phyloP scores from a whole-genome alignment of 2,888 invertebrate species.

The Athalia circularis region DNA sequence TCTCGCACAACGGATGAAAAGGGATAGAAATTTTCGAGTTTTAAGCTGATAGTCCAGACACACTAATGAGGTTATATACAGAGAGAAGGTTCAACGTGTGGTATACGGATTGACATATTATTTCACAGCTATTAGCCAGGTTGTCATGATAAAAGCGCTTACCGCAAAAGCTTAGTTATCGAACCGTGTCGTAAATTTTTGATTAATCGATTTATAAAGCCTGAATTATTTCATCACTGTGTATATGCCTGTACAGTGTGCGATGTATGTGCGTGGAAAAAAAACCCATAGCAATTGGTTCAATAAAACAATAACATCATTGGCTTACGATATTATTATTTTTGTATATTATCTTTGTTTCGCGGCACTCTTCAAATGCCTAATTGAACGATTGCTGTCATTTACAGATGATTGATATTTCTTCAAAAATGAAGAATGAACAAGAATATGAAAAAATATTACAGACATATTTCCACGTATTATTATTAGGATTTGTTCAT shows the following conservation, averaged over 20 bases:
- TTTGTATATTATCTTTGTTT: neutral
- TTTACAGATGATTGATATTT: conserved; percentile 14
- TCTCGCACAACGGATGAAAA: neutral
- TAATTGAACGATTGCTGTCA: conserved; percentile 16
- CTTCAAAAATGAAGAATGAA: neutral
- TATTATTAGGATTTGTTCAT: neutral
- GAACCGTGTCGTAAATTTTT: conserved; percentile 48
- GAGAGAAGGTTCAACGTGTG: conserved; percentile 16
- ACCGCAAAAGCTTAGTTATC: conserved; percentile 48
- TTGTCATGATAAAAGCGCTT: conserved; percentile 46
- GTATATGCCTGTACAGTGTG: too few species aligned
- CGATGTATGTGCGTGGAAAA: neutral
- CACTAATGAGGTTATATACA: conserved; percentile 20
- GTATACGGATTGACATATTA: conserved; percentile 47
- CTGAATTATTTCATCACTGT: conserved; percentile 44
- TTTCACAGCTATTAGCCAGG: conserved; percentile 46
- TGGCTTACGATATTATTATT: conserved; percentile 16
- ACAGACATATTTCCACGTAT: neutral
- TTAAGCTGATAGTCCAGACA: conserved; percentile 16
- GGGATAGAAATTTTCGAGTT: conserved; percentile 13
- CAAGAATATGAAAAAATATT: neutral
- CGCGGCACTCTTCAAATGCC: neutral
- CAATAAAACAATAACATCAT: conserved; percentile 36
- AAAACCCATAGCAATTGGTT: conserved; percentile 32
- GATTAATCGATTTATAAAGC: conserved; percentile 49